phyloP scores from a whole-genome alignment of 2,888 invertebrate genomes.

The Leptarthrus brevirostris region DNA sequence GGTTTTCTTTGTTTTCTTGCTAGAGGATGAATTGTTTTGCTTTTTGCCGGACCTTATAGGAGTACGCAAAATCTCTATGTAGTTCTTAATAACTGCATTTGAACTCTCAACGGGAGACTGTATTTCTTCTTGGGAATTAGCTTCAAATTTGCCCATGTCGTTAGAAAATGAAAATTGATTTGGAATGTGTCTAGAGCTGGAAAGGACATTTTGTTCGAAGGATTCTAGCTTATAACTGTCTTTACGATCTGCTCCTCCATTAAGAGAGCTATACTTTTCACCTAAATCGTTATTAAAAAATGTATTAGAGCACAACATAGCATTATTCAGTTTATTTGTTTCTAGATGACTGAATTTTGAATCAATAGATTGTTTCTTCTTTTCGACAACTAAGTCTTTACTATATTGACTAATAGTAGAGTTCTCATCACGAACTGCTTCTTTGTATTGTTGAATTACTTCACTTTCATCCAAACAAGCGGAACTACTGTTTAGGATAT shows the following conservation, averaged over 20 bases:
- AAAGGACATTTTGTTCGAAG: constrained; percentile 26
- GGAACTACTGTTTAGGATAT: neutral
- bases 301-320: neutral
- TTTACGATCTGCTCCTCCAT: neutral
- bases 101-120: neutral
- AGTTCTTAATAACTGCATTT: constrained; percentile 63
- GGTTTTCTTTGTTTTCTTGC: constrained; percentile 41
- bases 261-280: neutral
- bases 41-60: constrained; percentile 61
- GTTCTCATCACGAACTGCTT: neutral
- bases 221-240: neutral
- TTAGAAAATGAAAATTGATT: neutral
- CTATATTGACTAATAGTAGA: neutral
- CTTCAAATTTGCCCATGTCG: neutral
- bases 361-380: constrained; percentile 23
- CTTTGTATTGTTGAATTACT: constrained; percentile 4
- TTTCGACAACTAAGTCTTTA: constrained; percentile 35
- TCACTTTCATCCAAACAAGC: neutral
- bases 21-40: constrained; percentile 59
- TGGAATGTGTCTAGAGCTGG: neutral
- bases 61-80: constrained; percentile 61
- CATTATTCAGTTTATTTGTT: neutral
- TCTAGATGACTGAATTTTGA: neutral
- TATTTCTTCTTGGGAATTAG: neutral
- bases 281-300: constrained; percentile 14